These are phyloP conservation scores for Psilopsiagon aymara DNA, from an alignment of 2,113 vertebrate species.

Conservation along the genomic window DNA sequence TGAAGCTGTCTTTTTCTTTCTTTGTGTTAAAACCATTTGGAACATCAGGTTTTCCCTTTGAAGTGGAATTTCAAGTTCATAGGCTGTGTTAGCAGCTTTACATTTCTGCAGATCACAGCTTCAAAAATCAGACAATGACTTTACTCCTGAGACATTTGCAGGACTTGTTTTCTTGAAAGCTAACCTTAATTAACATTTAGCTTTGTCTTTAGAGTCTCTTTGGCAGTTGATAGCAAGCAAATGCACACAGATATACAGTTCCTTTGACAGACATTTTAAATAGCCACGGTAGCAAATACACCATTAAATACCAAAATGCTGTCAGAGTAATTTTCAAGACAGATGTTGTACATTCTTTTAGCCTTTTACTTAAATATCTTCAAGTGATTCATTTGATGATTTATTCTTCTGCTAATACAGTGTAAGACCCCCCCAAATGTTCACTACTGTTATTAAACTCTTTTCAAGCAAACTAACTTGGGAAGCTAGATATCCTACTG, in stretches of 20 bases:
- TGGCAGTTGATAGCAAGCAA: constrained; percentile 19
- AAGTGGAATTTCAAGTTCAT: constrained; percentile 11
- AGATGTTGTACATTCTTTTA: background rate
- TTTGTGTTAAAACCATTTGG: background rate
- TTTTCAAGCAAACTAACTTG: background rate
- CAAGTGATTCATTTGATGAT: background rate
- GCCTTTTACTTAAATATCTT: background rate
- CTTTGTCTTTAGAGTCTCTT: constrained; percentile 40
- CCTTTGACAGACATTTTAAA: background rate
- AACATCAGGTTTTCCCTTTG: background rate
- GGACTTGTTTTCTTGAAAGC: background rate
- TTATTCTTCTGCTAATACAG: background rate
- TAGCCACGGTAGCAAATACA: background rate
- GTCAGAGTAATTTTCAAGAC: background rate
- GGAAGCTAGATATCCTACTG: background rate
- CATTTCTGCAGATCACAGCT: constrained; percentile 5
- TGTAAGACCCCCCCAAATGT: background rate
- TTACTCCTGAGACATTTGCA: constrained; percentile 25
- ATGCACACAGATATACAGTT: background rate
- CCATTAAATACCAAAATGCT: background rate
- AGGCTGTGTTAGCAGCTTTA: background rate
- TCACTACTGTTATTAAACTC: background rate
- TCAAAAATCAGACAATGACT: constrained; percentile 25
- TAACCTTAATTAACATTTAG: constrained; percentile 50
- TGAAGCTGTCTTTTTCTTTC: background rate